A percentile compares a stretch with the other conserved stretches of the same genome.
phyloP scores from a whole-genome alignment of 2,888 invertebrate genomes.

The Drosophila picticornis region DNA sequence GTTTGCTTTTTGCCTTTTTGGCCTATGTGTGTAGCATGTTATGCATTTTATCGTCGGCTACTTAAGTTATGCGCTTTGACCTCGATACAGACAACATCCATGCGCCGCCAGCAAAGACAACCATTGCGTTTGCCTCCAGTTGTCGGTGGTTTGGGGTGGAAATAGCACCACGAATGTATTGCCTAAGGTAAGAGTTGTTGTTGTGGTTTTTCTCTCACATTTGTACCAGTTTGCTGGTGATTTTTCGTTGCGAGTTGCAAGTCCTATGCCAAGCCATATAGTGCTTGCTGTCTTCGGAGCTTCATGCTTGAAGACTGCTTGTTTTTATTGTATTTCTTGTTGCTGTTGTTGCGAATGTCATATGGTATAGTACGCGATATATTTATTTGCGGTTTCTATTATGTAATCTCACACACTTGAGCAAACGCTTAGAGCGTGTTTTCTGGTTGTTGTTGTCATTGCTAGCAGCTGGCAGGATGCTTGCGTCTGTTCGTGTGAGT shows the following conservation, averaged over 20 bases:
- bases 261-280: slow-evolving; percentile 25
- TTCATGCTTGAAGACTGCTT: slow-evolving; percentile 48
- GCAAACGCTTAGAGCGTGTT: slow-evolving; percentile 52
- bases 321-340: slow-evolving; percentile 1
- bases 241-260: slow-evolving; percentile 39
- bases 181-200: slow-evolving; percentile 37
- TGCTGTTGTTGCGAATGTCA: slow-evolving; percentile 40
- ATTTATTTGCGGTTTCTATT: slow-evolving; percentile 75
- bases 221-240: slow-evolving; percentile 31
- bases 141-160: neutral
- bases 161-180: slow-evolving; percentile 47
- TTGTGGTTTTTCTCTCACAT: slow-evolving; percentile 18
- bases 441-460: slow-evolving; percentile 14
- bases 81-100: slow-evolving; percentile 68
- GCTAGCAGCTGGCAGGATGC: slow-evolving; percentile 29
- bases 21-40: slow-evolving; percentile 56
- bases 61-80: slow-evolving; percentile 81
- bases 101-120: neutral
- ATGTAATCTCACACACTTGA: slow-evolving; percentile 63
- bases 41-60: slow-evolving; percentile 82
- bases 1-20: slow-evolving; percentile 53
- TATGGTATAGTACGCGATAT: slow-evolving; percentile 50
- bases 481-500: slow-evolving; percentile 7
- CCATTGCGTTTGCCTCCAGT: slow-evolving; percentile 2
- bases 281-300: slow-evolving; percentile 45